Evolutionary conservation across 2,113 vertebrate species (phyloP).

Genomic region (Sclerurus mexicanus): DNA sequence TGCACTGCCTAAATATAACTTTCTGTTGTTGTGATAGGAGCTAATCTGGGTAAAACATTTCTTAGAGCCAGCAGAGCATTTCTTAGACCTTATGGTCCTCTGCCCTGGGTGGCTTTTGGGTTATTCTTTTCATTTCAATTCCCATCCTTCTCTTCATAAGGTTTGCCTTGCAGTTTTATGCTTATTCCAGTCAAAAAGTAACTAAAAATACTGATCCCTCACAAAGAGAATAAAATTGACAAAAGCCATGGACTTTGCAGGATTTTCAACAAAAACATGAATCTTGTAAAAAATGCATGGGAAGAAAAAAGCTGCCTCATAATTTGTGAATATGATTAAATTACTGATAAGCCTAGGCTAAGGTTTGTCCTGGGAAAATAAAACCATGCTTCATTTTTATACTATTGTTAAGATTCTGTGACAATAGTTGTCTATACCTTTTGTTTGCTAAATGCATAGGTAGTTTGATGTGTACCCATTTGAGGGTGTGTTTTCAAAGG

Average conservation of each 20-base stretch:
- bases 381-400: not conserved
- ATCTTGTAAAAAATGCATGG: not conserved
- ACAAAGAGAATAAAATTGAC: not conserved
- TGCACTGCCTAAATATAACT: not conserved
- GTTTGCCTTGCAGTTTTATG: not conserved
- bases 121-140: not conserved
- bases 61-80: not conserved
- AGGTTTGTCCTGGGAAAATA: not conserved
- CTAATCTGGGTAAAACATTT: not conserved
- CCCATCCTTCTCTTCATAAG: not conserved
- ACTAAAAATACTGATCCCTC: not conserved
- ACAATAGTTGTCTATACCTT: not conserved
- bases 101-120: not conserved
- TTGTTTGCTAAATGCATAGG: not conserved
- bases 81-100: not conserved
- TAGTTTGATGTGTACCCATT: not conserved
- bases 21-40: not conserved
- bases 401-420: not conserved
- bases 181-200: not conserved
- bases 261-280: not conserved
- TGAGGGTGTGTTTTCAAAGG: not conserved
- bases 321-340: not conserved
- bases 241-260: not conserved
- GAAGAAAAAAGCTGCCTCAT: not conserved
- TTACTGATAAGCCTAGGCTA: not conserved